phyloP scores from a whole-genome alignment of 2,888 invertebrate genomes.

The Antheraea yamamai region DNA sequence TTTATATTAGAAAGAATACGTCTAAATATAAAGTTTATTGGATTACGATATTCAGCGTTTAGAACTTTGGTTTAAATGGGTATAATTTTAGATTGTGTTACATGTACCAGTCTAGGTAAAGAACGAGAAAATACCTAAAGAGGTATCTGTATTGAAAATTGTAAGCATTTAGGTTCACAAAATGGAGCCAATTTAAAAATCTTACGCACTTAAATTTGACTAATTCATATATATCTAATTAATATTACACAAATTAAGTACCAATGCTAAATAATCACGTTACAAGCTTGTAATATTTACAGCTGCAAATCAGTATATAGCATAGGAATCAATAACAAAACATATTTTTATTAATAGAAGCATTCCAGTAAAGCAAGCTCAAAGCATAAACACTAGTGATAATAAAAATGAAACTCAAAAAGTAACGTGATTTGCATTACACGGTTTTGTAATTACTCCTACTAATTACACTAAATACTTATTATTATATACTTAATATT shows the following conservation, averaged over 20 bases:
- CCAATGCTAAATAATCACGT: neutral
- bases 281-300: neutral
- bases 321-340: neutral
- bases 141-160: neutral
- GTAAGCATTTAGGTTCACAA: neutral
- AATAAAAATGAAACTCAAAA: neutral
- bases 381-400: neutral
- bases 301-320: neutral
- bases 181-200: neutral
- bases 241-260: neutral
- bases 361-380: neutral
- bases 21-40: neutral
- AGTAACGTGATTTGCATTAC: neutral
- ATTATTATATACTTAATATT: too few species aligned
- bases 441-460: neutral
- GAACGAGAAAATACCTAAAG: too few species aligned
- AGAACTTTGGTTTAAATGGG: neutral
- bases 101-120: too few species aligned
- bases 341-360: neutral
- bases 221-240: neutral
- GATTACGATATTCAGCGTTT: neutral
- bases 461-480: neutral
- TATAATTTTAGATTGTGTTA: too few species aligned
- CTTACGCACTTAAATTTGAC: neutral
- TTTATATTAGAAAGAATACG: too few species aligned